Base-by-base conservation (phyloP, 2,113 vertebrate genomes). In the Anas platyrhynchos region DNA sequence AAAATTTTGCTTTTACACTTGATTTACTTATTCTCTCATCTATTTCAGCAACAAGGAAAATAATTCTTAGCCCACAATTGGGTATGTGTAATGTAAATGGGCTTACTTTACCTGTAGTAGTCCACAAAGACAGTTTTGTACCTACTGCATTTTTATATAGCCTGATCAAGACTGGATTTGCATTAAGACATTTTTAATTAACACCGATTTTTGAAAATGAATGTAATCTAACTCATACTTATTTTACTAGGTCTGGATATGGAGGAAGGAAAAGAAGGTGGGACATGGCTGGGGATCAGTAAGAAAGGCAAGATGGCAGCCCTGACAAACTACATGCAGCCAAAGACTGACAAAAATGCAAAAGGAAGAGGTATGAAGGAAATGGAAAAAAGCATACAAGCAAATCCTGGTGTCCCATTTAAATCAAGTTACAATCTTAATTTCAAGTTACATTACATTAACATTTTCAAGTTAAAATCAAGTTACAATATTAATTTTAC, bases 281-380 rank as follows among this genome's bases (percentile, higher is more conserved):
- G 99, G 9, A 99, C 99, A 0, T 99, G 99, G 99, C 98, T 99
- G 88, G 99, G 99, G 58, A 98, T 99, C 97, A 99, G 86, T 97
- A 99, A 98, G 34, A 97, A 98, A 63, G 99, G 99, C 56, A 99
- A 99, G 94, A 97, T 99, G 95, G 98, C 99, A 5, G 98, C 98
- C 2, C 98, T 99, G 93, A 99, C 99, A 81, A 99, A 99, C 97
- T 99, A 99, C 84, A 95, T 99, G 98, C 99, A 99, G 72, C 98
- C 98, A 2, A 94, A 56, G 61, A 96, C 83, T 52, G 98, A 99
- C 88, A 97, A 94, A 31, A 98, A 99, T 6, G 98, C 98, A 74
- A 98, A 98, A 81, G 99, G 99, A 92, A 97, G 99, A 99, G 99
- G 99, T 99, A 97, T 61, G 94, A 59, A 79, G 26, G 58, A 88